Base-by-base conservation (phyloP, 2,797 vertebrate genomes). In the Lagothrix lagotricha region DNA sequence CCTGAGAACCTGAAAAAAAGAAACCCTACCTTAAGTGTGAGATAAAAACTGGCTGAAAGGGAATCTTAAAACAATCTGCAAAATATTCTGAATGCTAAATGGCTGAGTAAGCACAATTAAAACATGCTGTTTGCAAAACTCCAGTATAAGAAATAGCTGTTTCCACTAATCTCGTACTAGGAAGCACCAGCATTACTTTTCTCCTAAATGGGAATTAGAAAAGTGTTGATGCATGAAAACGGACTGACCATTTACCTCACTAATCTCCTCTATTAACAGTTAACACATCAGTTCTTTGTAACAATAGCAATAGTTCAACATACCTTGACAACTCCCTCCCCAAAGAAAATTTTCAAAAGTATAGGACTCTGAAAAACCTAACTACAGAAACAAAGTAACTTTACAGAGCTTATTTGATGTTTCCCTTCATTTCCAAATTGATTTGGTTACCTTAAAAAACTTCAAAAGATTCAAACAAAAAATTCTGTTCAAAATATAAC, bases 1-100 rank as follows among this genome's bases (percentile, higher is more conserved):
- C 98, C 98, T 98, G 98, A 99, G 98, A 98, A 99, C 98, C 98
- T 99, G 98, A 98, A 98, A 99, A 98, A 98, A 98, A 98, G 98
- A 99, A 99, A 98, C 98, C 98, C 98, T 99, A 98, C 98, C 98
- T 98, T 99, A 98, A 99, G 98, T 93, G 98, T 93, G 98, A 99
- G 97, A 99, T 95, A 98, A 98, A 98, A 98, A 98, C 96, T 98
- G 96, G 98, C 98, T 98, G 98, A 98, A 99, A 98, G 98, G 98
- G 98, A 98, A 97, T 99, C 97, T 98, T 98, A 98, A 75, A 98
- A 98, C 97, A 98, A 98, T 98, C 97, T 97, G 98, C 87, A 98
- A 98, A 98, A 97, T 92, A 98, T 84, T 92, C 57, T 96, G 94
- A 96, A 54, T 90, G 83, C 93, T 94, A 97, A 90, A 96, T 70